phyloP scores from a whole-genome alignment of 2,888 invertebrate species.

The Lottia scabra region DNA sequence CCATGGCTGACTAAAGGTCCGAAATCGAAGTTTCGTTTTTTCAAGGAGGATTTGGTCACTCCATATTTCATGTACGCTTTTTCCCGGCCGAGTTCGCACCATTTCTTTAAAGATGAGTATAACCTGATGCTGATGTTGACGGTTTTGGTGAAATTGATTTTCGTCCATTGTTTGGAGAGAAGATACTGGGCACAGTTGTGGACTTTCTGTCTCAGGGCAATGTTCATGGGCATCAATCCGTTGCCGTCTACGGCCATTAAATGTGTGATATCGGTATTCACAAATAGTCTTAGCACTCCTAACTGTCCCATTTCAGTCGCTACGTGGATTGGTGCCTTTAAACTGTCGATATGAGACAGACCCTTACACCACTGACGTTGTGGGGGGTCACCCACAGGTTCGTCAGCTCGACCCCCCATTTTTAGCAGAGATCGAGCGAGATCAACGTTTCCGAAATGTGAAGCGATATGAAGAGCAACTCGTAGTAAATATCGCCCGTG shows the following conservation, averaged over 20 bases:
- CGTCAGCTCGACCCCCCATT: conserved; percentile 61
- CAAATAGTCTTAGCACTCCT: conserved; percentile 62
- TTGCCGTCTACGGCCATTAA: conserved; percentile 64
- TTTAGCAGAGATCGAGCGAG: conserved; percentile 57
- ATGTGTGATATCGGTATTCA: conserved; percentile 61
- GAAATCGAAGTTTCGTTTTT: conserved; percentile 40
- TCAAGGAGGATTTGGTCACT: conserved; percentile 56
- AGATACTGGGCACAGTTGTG: conserved; percentile 66
- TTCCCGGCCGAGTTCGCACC: conserved; percentile 65
- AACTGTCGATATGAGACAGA: conserved; percentile 58
- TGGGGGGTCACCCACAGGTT: conserved; percentile 65
- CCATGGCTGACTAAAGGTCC: conserved; percentile 60
- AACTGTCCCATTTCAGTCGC: conserved; percentile 64
- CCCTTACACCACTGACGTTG: conserved; percentile 59
- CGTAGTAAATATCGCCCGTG: conserved; percentile 64
- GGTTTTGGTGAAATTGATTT: conserved; percentile 55
- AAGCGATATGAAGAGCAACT: conserved; percentile 64
- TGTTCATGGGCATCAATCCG: conserved; percentile 61
- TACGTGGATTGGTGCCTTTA: conserved; percentile 63
- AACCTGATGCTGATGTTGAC: conserved; percentile 49
- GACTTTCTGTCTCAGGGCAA: conserved; percentile 61
- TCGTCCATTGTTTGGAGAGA: conserved; percentile 68
- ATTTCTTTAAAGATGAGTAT: conserved; percentile 58
- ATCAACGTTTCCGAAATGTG: conserved; percentile 66
- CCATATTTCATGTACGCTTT: conserved; percentile 56